phyloP scores from a whole-genome alignment of 2,113 vertebrate genomes.

The Onychostoma macrolepis region DNA sequence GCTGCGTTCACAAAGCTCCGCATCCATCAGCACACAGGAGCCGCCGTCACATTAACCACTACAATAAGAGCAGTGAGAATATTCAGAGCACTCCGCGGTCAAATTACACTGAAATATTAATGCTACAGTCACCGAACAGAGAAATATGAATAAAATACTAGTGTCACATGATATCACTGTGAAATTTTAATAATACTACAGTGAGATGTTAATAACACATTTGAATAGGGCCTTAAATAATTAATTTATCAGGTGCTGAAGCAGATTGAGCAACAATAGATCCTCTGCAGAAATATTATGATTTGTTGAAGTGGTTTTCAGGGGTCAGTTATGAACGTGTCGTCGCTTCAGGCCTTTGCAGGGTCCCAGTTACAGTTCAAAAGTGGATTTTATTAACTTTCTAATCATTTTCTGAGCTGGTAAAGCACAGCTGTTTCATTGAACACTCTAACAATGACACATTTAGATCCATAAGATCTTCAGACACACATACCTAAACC shows the following conservation, averaged over 20 bases:
- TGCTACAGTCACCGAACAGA: conserved; percentile 28
- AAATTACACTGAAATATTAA: conserved; percentile 40
- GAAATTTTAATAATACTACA: conserved; percentile 37
- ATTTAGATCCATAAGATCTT: neutral
- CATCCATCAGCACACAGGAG: neutral
- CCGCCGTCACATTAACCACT: neutral
- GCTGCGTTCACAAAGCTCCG: too few species aligned
- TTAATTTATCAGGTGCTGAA: conserved; percentile 28
- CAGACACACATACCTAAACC: neutral
- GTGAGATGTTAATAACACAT: conserved; percentile 26
- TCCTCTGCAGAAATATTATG: conserved; percentile 23
- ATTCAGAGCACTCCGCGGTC: conserved; percentile 15
- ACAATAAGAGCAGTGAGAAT: conserved; percentile 7
- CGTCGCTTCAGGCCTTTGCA: neutral
- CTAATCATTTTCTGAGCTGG: neutral
- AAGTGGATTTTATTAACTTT: conserved; percentile 7
- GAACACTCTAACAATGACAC: neutral
- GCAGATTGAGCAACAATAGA: conserved; percentile 17
- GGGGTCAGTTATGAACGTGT: conserved; percentile 9
- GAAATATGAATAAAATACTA: conserved; percentile 27
- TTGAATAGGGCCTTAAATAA: conserved; percentile 22
- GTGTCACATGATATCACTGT: conserved; percentile 16
- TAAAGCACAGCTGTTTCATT: neutral
- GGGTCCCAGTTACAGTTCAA: neutral
- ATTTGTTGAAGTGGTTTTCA: conserved; percentile 30